A percentile compares a stretch with the other conserved stretches of the same genome.
phyloP scores from a whole-genome alignment of 1,140 invertebrate species.

The Elysia chlorotica region DNA sequence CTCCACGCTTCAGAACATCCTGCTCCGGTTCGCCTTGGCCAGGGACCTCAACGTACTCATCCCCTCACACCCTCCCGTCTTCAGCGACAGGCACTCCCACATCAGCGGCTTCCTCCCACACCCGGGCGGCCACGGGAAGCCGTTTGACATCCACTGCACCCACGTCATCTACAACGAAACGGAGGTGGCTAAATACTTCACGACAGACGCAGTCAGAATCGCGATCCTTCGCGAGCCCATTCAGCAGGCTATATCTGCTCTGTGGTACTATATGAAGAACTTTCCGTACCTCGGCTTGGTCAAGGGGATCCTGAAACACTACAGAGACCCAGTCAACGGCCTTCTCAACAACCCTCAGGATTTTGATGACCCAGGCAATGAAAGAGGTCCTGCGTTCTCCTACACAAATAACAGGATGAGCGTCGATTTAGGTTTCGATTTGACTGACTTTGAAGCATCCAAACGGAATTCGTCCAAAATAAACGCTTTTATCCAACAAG shows the following conservation, averaged over 20 bases:
- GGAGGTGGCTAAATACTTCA: slow-evolving; percentile 21
- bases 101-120: slow-evolving; percentile 30
- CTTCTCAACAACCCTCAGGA: background rate
- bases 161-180: slow-evolving; percentile 30
- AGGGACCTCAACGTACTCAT: slow-evolving; percentile 37
- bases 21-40: slow-evolving; percentile 34
- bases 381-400: too few relatives aligned
- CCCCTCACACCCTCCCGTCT: too few relatives aligned
- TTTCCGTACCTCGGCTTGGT: too few relatives aligned
- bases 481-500: slow-evolving; percentile 16
- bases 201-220: slow-evolving; percentile 26
- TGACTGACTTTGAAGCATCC: background rate
- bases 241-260: slow-evolving; percentile 25
- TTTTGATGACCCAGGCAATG: too few relatives aligned
- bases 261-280: slow-evolving; percentile 34
- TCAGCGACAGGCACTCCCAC: too few relatives aligned
- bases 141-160: slow-evolving; percentile 31
- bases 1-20: slow-evolving; percentile 42
- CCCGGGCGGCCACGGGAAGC: slow-evolving; percentile 23
- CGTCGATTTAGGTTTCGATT: slow-evolving; percentile 30
- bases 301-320: too few relatives aligned
- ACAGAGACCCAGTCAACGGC: background rate
- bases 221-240: slow-evolving; percentile 33
- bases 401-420: slow-evolving; percentile 15
- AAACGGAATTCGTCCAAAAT: background rate